phyloP scores from a whole-genome alignment of 1,140 invertebrate species.

The Marisa cornuarietis region DNA sequence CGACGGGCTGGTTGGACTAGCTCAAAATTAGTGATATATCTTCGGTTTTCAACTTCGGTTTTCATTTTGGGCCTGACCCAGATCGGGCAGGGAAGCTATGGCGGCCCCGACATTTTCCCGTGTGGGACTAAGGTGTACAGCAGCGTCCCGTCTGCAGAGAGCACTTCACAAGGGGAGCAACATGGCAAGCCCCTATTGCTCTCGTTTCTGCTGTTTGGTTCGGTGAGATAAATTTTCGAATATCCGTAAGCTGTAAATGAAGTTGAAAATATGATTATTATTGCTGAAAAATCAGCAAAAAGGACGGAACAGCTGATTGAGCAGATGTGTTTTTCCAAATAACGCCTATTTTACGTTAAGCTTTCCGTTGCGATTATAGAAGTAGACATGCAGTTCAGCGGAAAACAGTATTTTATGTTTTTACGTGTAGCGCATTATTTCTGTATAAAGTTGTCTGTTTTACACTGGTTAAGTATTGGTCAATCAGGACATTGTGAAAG shows the following conservation, averaged over 20 bases:
- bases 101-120: slow-evolving; percentile 21
- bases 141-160: slow-evolving; percentile 18
- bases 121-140: slow-evolving; percentile 12
- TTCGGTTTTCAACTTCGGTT: slow-evolving; percentile 1
- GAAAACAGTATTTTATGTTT: too few species aligned
- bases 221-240: too few species aligned
- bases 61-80: slow-evolving; percentile 13
- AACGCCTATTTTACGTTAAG: too few species aligned
- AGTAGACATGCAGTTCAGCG: too few species aligned
- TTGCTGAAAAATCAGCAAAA: background rate
- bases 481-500: too few species aligned
- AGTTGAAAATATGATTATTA: background rate
- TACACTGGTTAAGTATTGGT: too few species aligned
- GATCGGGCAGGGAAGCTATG: slow-evolving; percentile 21
- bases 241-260: background rate
- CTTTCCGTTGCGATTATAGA: too few species aligned
- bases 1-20: slow-evolving; percentile 10
- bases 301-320: slow-evolving; percentile 7
- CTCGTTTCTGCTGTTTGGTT: background rate
- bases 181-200: slow-evolving; percentile 10
- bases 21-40: slow-evolving; percentile 4
- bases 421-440: too few species aligned
- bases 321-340: too few species aligned
- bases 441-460: too few species aligned
- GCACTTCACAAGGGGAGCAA: slow-evolving; percentile 24